phyloP scores from a whole-genome alignment of 2,113 vertebrate species.

The Promerops cafer region DNA sequence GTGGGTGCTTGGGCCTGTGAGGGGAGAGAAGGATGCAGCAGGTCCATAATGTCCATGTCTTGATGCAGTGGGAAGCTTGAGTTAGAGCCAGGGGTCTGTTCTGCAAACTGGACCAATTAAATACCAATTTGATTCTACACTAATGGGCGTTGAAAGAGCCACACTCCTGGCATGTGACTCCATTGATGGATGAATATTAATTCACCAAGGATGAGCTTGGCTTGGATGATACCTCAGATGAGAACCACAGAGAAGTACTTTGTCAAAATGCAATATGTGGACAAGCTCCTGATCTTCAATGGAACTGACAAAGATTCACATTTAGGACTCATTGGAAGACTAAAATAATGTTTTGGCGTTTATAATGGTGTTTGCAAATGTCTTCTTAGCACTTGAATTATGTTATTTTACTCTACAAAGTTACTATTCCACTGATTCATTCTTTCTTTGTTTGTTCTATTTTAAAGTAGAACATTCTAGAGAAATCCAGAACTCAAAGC shows the following conservation, averaged over 20 bases:
- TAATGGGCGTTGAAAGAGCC: neutral
- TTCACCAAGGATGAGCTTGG: neutral
- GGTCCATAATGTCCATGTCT: neutral
- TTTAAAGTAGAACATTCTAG: neutral
- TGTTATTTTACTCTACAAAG: neutral
- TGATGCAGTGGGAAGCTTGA: neutral
- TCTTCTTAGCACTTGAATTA: neutral
- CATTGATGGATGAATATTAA: neutral
- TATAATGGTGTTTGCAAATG: neutral
- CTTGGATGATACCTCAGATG: neutral
- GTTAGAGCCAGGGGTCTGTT: neutral
- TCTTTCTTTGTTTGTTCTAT: neutral
- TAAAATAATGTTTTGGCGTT: neutral
- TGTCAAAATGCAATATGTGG: neutral
- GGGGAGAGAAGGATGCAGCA: neutral
- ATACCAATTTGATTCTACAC: neutral
- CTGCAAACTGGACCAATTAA: neutral
- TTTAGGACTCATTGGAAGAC: neutral
- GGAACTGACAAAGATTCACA: neutral
- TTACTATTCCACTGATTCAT: neutral
- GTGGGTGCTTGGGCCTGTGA: neutral
- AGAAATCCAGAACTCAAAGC: neutral
- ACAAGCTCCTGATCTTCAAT: neutral
- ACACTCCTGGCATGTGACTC: neutral
- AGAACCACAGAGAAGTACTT: neutral